Percentiles rank a stretch among this genome's conserved stretches.
Conservation (phyloP, 92 coral and sea anemone genomes). For the Zoanthus sansibaricus region DNA sequence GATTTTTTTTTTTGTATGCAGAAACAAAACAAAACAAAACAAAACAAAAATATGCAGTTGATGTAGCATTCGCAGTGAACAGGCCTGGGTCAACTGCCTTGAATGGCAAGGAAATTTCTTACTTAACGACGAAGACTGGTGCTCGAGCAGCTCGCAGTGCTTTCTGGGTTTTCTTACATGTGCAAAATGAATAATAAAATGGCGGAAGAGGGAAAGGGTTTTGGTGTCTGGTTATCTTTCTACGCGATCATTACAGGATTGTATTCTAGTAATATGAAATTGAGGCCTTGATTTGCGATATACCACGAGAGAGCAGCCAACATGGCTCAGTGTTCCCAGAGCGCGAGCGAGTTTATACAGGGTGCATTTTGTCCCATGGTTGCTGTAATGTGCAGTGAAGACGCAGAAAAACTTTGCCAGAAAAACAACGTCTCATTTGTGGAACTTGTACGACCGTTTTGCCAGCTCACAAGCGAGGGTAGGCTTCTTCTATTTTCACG, state of each 20-base stretch:
- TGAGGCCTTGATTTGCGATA: slow-evolving; percentile 27
- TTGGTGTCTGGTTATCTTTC: slow-evolving; percentile 44
- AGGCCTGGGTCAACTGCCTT: no score
- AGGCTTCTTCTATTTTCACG: slow-evolving; percentile 2
- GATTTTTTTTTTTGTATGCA: no score
- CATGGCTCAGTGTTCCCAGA: slow-evolving; percentile 98
- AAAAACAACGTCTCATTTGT: slow-evolving; percentile 91
- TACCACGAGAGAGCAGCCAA: slow-evolving; percentile 24
- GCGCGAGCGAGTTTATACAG: slow-evolving; percentile 89
- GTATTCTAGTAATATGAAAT: not conserved
- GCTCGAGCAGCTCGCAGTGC: slow-evolving; percentile 20
- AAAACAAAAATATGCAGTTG: no score
- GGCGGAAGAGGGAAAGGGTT: slow-evolving; percentile 65
- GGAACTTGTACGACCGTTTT: slow-evolving; percentile 95
- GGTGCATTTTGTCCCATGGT: slow-evolving; percentile 96
- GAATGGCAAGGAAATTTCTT: no score
- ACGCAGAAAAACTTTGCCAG: slow-evolving; percentile 93
- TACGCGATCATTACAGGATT: slow-evolving; percentile 14
- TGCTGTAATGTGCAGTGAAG: slow-evolving; percentile 97
- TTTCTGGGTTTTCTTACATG: slow-evolving; percentile 47
- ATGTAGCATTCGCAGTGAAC: no score
- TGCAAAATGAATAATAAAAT: slow-evolving; percentile 76
- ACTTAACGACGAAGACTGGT: slow-evolving; percentile 18
- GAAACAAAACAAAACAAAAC: no score
- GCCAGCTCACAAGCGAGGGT: slow-evolving; percentile 98